These are phyloP conservation scores for Chanos chanos DNA, from an alignment of 2,797 vertebrate species.

Conservation along the genomic window DNA sequence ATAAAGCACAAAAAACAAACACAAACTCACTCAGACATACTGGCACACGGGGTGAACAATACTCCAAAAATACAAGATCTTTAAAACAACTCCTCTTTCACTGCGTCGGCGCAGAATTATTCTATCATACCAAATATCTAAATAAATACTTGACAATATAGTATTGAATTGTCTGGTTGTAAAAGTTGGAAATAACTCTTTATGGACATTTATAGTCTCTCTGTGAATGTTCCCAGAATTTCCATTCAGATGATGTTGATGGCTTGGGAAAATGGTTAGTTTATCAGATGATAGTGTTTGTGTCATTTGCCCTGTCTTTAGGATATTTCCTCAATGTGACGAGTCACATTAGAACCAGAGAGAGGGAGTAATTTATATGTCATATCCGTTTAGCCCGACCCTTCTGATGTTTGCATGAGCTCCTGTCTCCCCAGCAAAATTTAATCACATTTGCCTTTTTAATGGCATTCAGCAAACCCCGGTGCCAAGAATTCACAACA, in stretches of 20 bases:
- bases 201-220: no score
- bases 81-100: no score
- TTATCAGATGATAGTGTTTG: conserved; percentile 70
- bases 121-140: conserved; percentile 15
- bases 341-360: conserved; percentile 69
- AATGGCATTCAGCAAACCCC: conserved; percentile 59
- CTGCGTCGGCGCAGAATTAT: no score
- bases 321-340: conserved; percentile 71
- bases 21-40: neutral
- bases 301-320: conserved; percentile 64
- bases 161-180: no score
- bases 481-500: conserved; percentile 66
- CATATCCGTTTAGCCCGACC: conserved; percentile 74
- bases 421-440: conserved; percentile 66
- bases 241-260: conserved; percentile 37
- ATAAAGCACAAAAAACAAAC: neutral
- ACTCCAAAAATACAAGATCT: no score
- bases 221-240: conserved; percentile 33
- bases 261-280: conserved; percentile 63
- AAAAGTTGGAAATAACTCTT: no score
- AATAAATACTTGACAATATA: no score
- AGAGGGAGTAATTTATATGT: conserved; percentile 76
- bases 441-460: conserved; percentile 77
- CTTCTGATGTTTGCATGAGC: conserved; percentile 66
- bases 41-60: no score